Conservation (phyloP, 2,888 invertebrate species). For the Eupithecia exiguata region DNA sequence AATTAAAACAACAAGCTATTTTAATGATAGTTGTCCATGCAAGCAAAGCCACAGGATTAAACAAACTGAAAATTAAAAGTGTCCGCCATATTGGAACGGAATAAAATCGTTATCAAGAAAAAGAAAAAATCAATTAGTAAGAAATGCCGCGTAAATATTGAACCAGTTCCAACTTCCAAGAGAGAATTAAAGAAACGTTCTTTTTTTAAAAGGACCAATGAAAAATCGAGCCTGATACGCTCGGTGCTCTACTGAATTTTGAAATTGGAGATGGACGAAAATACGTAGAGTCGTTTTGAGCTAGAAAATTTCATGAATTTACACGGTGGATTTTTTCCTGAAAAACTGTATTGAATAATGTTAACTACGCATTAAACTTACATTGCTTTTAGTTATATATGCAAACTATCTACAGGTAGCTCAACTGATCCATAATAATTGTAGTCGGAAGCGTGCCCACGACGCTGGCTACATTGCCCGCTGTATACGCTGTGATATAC, state of each 20-base stretch:
- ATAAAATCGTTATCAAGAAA: conserved; percentile 44
- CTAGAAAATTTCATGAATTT: background rate
- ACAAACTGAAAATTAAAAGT: conserved; percentile 18
- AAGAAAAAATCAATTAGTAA: conserved; percentile 32
- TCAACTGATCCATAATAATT: no score
- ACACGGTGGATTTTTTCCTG: background rate
- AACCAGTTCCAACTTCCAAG: conserved; percentile 46
- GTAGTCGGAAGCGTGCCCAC: no score
- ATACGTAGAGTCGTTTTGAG: conserved; percentile 9
- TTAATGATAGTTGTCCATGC: background rate
- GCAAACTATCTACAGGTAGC: no score
- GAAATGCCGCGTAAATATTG: conserved; percentile 53
- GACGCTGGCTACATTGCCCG: no score
- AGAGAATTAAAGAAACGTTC: conserved; percentile 55
- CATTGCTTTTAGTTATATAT: background rate
- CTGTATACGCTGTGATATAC: no score
- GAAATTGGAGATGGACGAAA: conserved; percentile 60
- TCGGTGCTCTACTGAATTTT: conserved; percentile 76
- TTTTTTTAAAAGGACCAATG: conserved; percentile 73
- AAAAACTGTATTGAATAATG: background rate
- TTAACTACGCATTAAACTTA: background rate
- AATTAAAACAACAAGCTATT: background rate
- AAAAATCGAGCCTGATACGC: conserved; percentile 69
- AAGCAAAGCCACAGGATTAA: conserved; percentile 1
- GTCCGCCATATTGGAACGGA: conserved; percentile 30